A percentile compares a stretch with the other conserved stretches of the same genome.
These are phyloP conservation scores for Toxonevra muliebris DNA, from an alignment of 2,888 invertebrate genomes.

Conservation along the genomic window DNA sequence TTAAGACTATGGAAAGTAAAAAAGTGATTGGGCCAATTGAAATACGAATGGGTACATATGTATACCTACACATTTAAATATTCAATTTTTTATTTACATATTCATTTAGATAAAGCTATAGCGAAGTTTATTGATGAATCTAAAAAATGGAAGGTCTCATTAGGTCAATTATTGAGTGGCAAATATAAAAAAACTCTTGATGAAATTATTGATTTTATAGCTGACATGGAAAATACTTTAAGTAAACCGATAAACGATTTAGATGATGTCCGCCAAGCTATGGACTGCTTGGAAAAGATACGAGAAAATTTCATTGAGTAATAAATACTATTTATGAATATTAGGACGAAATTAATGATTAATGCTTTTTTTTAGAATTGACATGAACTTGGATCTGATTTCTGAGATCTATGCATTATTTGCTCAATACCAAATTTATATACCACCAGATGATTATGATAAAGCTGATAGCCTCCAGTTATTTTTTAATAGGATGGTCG, in stretches of 20 bases:
- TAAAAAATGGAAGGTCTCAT: conserved; percentile 78
- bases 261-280: conserved; percentile 81
- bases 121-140: conserved; percentile 77
- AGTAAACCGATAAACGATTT: conserved; percentile 77
- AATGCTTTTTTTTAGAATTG: conserved; percentile 68
- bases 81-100: neutral
- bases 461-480: conserved; percentile 81
- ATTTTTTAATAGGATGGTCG: conserved; percentile 79
- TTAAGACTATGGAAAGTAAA: conserved; percentile 69
- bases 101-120: conserved; percentile 69
- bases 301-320: conserved; percentile 79
- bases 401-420: conserved; percentile 84
- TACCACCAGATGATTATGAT: conserved; percentile 81
- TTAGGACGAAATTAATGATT: neutral
- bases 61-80: neutral
- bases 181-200: conserved; percentile 77
- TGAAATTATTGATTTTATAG: conserved; percentile 79
- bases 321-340: conserved; percentile 8
- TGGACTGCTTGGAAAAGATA: conserved; percentile 80
- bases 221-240: conserved; percentile 76
- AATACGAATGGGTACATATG: conserved; percentile 74
- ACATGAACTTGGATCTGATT: conserved; percentile 78
- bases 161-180: conserved; percentile 75
- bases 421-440: conserved; percentile 71
- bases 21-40: conserved; percentile 79